Conservation (phyloP, 2,888 invertebrate species). For the Agrilus biguttatus region DNA sequence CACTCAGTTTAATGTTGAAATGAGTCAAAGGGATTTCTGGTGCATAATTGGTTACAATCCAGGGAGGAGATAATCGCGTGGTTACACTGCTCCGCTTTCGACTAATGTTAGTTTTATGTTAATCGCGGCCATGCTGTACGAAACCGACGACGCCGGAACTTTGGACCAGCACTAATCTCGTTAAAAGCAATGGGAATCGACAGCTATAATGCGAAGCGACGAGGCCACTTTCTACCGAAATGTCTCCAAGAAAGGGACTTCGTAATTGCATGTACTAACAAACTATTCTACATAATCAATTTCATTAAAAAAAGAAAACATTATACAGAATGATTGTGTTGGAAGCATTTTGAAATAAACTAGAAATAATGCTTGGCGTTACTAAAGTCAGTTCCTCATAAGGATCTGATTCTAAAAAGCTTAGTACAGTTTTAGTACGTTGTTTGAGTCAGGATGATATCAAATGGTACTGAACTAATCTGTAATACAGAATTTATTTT, state of each 20-base stretch:
- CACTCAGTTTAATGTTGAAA: neutral
- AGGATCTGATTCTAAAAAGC: too few relatives aligned
- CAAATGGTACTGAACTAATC: too few relatives aligned
- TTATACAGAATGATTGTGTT: too few relatives aligned
- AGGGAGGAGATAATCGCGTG: constrained; percentile 19
- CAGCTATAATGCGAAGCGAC: constrained; percentile 13
- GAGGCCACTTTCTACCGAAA: constrained; percentile 4
- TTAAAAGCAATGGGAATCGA: constrained; percentile 16
- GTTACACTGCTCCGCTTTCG: constrained; percentile 17
- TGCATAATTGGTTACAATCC: constrained; percentile 21
- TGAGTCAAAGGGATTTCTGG: constrained; percentile 2
- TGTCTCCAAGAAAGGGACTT: constrained; percentile 4
- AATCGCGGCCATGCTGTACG: constrained; percentile 19
- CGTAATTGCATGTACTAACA: constrained; percentile 5
- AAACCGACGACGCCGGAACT: constrained; percentile 5
- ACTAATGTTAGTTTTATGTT: constrained; percentile 26
- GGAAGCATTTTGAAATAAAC: too few relatives aligned
- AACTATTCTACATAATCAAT: neutral
- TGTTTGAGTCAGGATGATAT: too few relatives aligned
- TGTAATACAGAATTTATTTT: too few relatives aligned
- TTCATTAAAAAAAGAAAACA: neutral
- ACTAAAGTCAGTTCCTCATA: too few relatives aligned
- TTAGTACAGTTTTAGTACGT: too few relatives aligned
- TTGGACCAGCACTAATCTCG: constrained; percentile 19
- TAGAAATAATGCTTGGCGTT: too few relatives aligned